Percentiles rank a stretch among this genome's conserved stretches.
Evolutionary conservation across 2,797 vertebrate genomes (phyloP).

Genomic region (Sebastolobus altivelis): DNA sequence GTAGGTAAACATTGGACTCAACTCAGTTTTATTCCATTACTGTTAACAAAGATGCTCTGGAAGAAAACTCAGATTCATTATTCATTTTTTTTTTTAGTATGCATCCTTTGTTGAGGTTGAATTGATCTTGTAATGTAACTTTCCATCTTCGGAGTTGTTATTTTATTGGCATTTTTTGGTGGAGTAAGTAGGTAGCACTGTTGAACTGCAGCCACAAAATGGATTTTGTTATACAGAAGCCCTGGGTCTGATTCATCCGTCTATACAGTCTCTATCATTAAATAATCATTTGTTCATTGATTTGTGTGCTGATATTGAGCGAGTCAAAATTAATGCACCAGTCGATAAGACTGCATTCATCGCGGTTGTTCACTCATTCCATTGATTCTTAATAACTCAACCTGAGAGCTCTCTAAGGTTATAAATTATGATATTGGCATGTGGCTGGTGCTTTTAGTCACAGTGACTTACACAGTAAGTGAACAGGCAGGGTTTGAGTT

Average conservation of each 20-base stretch:
- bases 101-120: conserved; percentile 25
- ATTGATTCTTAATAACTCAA: conserved; percentile 49
- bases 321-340: conserved; percentile 37
- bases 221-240: conserved; percentile 38
- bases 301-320: conserved; percentile 47
- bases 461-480: conserved; percentile 7
- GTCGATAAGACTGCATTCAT: conserved; percentile 42
- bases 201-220: conserved; percentile 39
- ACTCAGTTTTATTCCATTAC: conserved; percentile 31
- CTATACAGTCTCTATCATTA: conserved; percentile 41
- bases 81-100: conserved; percentile 32
- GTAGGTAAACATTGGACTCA: conserved; percentile 29
- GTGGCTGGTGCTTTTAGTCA: conserved; percentile 29
- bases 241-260: conserved; percentile 35
- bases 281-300: conserved; percentile 62
- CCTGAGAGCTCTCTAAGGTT: conserved; percentile 27
- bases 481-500: neutral
- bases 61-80: conserved; percentile 38
- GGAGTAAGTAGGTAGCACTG: conserved; percentile 3
- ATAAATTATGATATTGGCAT: conserved; percentile 32
- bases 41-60: conserved; percentile 31
- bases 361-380: conserved; percentile 24
- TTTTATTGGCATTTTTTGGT: conserved; percentile 37
- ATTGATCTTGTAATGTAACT: conserved; percentile 42
- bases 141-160: conserved; percentile 39